Evolutionary conservation across 2,113 vertebrate species (phyloP), one percentile per base, ranked within the genome.

Genomic region (Lipophrys pholis): DNA sequence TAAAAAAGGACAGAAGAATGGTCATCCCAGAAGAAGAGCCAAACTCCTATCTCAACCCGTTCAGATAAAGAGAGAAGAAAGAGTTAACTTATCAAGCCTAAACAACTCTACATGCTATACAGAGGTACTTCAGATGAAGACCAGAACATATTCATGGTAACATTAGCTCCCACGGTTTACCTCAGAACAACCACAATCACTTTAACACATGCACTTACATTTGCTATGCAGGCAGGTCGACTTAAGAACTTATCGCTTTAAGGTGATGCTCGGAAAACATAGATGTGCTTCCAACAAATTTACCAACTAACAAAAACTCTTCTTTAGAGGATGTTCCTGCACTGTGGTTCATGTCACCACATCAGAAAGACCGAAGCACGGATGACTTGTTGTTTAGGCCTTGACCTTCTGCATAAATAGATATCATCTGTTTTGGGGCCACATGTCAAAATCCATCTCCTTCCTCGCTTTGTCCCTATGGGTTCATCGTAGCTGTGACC

Each of bases 1-100:
- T 95, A 93, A 84, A 2, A 93, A 87, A 95, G 69, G 82, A 93
- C 88, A 94, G 84, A 90, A 95, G 87, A 91, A 92, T 95, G 93
- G 95, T 93, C 94, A 92, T 89, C 81, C 73, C 85, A 87, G 69
- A 87, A 87, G 69, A 87, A 87, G 78, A 68, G 66, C 58, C 59
- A 16, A 81, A 60, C 49, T 81, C 21, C 78, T 61, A 69, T 53
- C 74, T 39, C 51, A 61, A 74, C 52, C 40, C 78, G 80, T 62
- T 71, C 4, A 58, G 73, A 75, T 21, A 3, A 74, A 71, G 55
- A 71, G 11, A 55, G 40, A 65, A 61, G 8, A 73, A 30, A 30
- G 38, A 48, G n/a, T 74, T 39, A 39, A 60, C 63, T 73, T 74
- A 86, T 71, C 52, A 73, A 73, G 62, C 62, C 67, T 73, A 85